Percentiles rank a stretch among this genome's conserved stretches.
These are phyloP conservation scores for Cottoperca gobio DNA, from an alignment of 2,797 vertebrate genomes.

Conservation along the genomic window DNA sequence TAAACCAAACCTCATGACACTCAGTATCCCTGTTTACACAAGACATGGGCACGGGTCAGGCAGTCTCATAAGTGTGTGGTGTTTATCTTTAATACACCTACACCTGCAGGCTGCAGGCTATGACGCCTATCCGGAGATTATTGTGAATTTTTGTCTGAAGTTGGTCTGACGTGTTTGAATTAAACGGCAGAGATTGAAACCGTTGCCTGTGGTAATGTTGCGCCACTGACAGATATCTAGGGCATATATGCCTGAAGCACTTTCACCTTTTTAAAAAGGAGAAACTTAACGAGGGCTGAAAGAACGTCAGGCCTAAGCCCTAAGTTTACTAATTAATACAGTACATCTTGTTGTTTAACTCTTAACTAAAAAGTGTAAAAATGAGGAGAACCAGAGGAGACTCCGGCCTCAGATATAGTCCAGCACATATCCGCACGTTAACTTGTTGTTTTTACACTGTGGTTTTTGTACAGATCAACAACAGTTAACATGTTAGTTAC, in stretches of 20 bases:
- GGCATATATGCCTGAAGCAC: neutral
- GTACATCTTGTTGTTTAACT: too few species aligned
- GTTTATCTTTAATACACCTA: constrained; percentile 49
- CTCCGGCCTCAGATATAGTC: neutral
- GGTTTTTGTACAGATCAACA: neutral
- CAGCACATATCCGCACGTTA: neutral
- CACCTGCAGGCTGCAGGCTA: constrained; percentile 38
- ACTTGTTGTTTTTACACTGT: neutral
- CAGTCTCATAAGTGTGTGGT: constrained; percentile 32
- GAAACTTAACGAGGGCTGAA: too few species aligned
- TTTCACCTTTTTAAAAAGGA: neutral
- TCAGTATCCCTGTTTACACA: constrained; percentile 21
- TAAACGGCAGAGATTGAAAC: neutral
- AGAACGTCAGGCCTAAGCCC: too few species aligned
- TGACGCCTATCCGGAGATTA: constrained; percentile 25
- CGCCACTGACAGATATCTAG: neutral
- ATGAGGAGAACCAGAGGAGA: too few species aligned
- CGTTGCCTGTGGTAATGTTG: neutral
- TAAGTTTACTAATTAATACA: too few species aligned
- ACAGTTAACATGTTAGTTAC: neutral
- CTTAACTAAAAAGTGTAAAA: too few species aligned
- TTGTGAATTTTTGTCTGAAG: constrained; percentile 26
- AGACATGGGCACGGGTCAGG: constrained; percentile 6
- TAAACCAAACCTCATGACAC: constrained; percentile 6
- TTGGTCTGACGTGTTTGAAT: constrained; percentile 8